Conservation (phyloP, 2,797 vertebrate species). For the Galagoides demidoff region DNA sequence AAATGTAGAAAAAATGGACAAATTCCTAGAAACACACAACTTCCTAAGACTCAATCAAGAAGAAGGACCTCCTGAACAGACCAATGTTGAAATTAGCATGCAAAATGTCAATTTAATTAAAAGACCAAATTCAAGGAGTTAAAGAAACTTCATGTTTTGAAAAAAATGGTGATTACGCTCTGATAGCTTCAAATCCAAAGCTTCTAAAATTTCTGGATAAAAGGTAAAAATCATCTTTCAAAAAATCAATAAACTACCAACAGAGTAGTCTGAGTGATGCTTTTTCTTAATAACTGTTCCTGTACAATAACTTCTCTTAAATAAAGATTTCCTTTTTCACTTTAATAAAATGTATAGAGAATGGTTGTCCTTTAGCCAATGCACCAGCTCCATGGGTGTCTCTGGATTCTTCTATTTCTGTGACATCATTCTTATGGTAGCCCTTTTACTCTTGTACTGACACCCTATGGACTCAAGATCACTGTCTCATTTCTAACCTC, state of each 20-base stretch:
- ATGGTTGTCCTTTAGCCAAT: background rate
- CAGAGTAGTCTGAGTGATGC: background rate
- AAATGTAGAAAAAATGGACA: too few species aligned
- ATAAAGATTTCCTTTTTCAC: background rate
- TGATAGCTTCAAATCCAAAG: background rate
- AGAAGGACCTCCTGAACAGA: too few species aligned
- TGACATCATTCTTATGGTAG: background rate
- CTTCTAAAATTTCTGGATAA: background rate
- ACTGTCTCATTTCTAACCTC: background rate
- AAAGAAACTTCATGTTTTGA: background rate
- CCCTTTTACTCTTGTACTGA: background rate
- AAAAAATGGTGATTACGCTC: background rate
- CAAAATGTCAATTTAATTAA: background rate
- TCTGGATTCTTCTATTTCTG: background rate
- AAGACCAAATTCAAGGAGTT: background rate
- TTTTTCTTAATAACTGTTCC: background rate
- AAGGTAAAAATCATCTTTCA: background rate
- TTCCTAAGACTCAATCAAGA: too few species aligned
- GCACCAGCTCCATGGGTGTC: background rate
- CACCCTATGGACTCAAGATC: background rate
- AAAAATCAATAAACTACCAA: background rate
- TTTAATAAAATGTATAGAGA: background rate
- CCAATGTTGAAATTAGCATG: background rate
- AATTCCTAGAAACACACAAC: too few species aligned
- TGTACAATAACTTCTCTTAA: background rate